These are phyloP conservation scores for Emydocephalus ijimae DNA, from an alignment of 2,113 vertebrate genomes.

Conservation along the genomic window DNA sequence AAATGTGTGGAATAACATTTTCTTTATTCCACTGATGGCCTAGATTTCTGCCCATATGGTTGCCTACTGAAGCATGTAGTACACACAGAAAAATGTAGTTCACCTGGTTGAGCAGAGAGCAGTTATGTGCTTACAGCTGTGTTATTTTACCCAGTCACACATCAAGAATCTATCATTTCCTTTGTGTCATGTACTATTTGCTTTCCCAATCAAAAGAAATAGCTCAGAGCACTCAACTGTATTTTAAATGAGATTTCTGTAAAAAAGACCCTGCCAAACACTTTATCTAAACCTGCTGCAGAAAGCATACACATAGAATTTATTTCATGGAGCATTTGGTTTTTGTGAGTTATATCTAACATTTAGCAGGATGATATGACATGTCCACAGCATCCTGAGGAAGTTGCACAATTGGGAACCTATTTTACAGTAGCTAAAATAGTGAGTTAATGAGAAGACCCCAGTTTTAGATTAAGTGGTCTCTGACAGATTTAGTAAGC, in stretches of 20 bases:
- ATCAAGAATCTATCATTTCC: neutral
- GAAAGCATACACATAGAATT: slow-evolving; percentile 35
- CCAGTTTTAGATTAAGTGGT: neutral
- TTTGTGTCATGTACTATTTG: neutral
- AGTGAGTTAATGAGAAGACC: neutral
- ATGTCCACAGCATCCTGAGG: neutral
- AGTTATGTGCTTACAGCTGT: neutral
- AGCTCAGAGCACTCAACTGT: slow-evolving; percentile 29
- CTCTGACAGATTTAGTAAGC: neutral
- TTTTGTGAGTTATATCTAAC: slow-evolving; percentile 56
- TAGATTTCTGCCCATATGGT: neutral
- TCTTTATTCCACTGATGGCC: neutral
- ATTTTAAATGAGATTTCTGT: slow-evolving; percentile 51
- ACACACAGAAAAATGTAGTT: neutral
- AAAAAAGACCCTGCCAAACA: slow-evolving; percentile 39
- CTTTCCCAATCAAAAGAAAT: slow-evolving; percentile 31
- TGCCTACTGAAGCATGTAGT: neutral
- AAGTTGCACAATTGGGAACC: neutral
- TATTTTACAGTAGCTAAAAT: neutral
- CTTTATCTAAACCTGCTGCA: slow-evolving; percentile 50
- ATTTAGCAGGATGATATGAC: slow-evolving; percentile 8
- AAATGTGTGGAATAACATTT: neutral
- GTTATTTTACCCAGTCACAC: neutral
- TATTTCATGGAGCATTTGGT: slow-evolving; percentile 30
- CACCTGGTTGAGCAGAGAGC: neutral